Conservation (phyloP, 2,888 invertebrate species). For the Metallyticus violacea region DNA sequence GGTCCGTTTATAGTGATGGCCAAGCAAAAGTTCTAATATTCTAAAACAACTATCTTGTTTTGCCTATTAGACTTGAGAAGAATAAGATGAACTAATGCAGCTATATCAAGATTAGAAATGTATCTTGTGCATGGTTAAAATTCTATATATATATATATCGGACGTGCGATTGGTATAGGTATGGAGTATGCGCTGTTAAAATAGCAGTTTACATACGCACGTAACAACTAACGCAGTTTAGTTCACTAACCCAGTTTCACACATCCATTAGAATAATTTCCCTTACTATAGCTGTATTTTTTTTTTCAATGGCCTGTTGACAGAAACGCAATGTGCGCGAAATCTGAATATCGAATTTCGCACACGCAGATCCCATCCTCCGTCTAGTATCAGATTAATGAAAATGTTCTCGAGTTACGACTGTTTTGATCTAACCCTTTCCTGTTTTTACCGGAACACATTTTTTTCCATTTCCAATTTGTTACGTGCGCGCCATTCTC, state of each 20-base stretch:
- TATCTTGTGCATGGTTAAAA: too few species aligned
- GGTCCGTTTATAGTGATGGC: too few species aligned
- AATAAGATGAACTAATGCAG: too few species aligned
- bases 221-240: background rate
- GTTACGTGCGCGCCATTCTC: background rate
- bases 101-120: too few species aligned
- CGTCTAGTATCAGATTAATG: background rate
- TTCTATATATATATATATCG: too few species aligned
- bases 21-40: too few species aligned
- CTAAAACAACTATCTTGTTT: too few species aligned
- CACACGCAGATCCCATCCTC: background rate
- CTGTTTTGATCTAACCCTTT: background rate
- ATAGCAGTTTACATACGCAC: background rate
- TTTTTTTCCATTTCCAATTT: constrained; percentile 1
- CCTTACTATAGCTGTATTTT: background rate
- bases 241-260: background rate
- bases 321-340: background rate
- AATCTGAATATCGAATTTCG: background rate
- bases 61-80: too few species aligned
- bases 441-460: background rate
- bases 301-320: background rate
- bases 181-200: too few species aligned
- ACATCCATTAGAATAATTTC: background rate
- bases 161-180: too few species aligned
- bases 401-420: background rate